Base-by-base conservation (phyloP, 2,888 invertebrate species). In the Harmothoe impar region DNA sequence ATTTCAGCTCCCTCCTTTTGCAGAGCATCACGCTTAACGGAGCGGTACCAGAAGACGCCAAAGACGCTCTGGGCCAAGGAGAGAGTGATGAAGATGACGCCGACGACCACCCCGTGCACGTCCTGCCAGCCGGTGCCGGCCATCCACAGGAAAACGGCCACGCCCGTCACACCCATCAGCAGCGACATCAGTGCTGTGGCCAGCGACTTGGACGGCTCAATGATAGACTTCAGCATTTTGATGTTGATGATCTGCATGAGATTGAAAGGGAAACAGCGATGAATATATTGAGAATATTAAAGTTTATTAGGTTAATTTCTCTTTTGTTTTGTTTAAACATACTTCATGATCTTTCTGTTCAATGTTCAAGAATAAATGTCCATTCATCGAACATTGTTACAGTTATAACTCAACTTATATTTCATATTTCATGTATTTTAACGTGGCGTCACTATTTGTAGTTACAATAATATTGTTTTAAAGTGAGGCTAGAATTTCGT, bases 81-180 rank as follows among this genome's bases (percentile, higher is more conserved):
- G 35, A 81, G 43, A 0, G 43, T 0, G 43, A 81, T 81, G 81
- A 81, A 81, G 81, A 81, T 33, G 43, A 81, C 81, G 15, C 81
- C 81, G 35, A 81, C 81, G 20, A 33, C 81, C 10, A 81, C 43
- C 7, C 81, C 81, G 20, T 81, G 81, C 23, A 43, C 43, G 43
- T 81, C 81, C 43, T 81, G 35, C 81, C 81, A 81, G 33, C 81
- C 81, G 23, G 81, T 43, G 23, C 81, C 81, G 5, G 81, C 81
- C 81, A 81, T 81, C 81, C 81, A 81, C 23, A 81, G 43, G 23
- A 81, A 43, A 12, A 81, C 43, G 20, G 20, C 43, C 35, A 81
- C 35, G 0, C 81, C 81, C 20, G 43, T 23, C 43, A 81, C 5
- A 12, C 81, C 81, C n/a, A 81, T 31, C 17, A 81, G 81, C 43